Base-by-base conservation (phyloP, 1,140 invertebrate genomes). In the Gonioctena quinquepunctata region DNA sequence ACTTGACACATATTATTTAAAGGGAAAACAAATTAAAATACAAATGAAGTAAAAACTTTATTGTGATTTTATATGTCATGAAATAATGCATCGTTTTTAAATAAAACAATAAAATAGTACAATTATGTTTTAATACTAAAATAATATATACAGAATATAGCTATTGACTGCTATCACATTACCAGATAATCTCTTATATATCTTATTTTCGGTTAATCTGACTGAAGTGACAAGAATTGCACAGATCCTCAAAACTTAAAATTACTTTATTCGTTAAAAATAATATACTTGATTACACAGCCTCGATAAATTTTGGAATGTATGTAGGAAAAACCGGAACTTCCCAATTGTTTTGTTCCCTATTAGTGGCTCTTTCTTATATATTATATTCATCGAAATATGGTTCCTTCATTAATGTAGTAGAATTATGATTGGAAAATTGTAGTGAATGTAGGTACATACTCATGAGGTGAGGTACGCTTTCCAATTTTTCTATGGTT, bases 301-400 rank as follows among this genome's bases (percentile, higher is more conserved):
- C 69, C 69, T 60, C 42, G 25, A 57, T 67, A 22, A 61, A 71
- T 71, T 70, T 71, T 48, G 69, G 65, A 71, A 71, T 71, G 64
- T 71, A 67, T 18, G 16, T 57, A 59, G 21, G 8, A 63, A 42
- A 42, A 13, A 42, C 0, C 33, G 7, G 33, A 42, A 42, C 16
- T 42, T 3, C 33, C 16, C 1, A 42, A n/a, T n/a, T n/a, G n/a
- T n/a, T n/a, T n/a, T n/a, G n/a, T n/a, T n/a, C n/a, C n/a, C n/a
- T n/a, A n/a, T n/a, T n/a, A n/a, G n/a, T n/a, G n/a, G n/a, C n/a
- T n/a, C n/a, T n/a, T n/a, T n/a, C n/a, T n/a, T n/a, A n/a, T n/a
- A n/a, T n/a, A n/a, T n/a, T n/a, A n/a, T n/a, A n/a, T n/a, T n/a
- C n/a, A n/a, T n/a, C n/a, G n/a, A n/a, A n/a, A n/a, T n/a, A n/a